phyloP scores from a whole-genome alignment of 2,113 vertebrate species.

The Nyctibius bracteatus region DNA sequence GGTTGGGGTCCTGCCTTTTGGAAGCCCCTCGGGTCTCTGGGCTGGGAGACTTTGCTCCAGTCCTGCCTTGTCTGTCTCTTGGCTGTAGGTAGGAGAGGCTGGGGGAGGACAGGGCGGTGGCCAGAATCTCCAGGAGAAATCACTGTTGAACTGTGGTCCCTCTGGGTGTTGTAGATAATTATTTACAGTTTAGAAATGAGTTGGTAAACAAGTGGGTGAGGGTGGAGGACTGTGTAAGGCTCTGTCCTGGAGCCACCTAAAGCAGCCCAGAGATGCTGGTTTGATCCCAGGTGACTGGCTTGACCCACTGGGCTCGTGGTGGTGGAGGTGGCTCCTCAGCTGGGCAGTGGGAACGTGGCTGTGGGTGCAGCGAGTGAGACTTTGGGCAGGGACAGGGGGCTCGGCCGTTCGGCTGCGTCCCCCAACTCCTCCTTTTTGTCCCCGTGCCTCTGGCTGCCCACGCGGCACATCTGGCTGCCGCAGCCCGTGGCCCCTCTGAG shows the following conservation, averaged over 20 bases:
- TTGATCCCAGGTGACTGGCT: neutral
- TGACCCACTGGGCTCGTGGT: rapidly evolving
- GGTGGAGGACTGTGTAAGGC: neutral
- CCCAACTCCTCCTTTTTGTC: neutral
- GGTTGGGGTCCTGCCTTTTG: neutral
- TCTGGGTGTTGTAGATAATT: neutral
- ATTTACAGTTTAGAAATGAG: neutral
- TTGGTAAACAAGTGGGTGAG: rapidly evolving
- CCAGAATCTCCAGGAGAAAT: neutral
- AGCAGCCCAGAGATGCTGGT: neutral
- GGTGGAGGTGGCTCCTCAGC: neutral
- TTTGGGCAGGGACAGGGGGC: rapidly evolving
- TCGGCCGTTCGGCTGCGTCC: rapidly evolving
- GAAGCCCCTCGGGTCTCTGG: neutral
- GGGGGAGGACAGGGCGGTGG: neutral
- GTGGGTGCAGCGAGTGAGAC: neutral
- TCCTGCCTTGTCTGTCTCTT: neutral
- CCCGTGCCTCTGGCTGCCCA: neutral
- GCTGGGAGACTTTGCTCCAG: neutral
- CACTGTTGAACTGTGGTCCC: rapidly evolving
- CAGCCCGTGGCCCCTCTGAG: neutral
- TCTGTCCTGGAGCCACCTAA: neutral
- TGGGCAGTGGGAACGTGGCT: neutral
- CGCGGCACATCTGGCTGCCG: rapidly evolving
- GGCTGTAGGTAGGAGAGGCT: neutral